Evolutionary conservation across 2,888 invertebrate species (phyloP).

Genomic region (Noctua janthina): DNA sequence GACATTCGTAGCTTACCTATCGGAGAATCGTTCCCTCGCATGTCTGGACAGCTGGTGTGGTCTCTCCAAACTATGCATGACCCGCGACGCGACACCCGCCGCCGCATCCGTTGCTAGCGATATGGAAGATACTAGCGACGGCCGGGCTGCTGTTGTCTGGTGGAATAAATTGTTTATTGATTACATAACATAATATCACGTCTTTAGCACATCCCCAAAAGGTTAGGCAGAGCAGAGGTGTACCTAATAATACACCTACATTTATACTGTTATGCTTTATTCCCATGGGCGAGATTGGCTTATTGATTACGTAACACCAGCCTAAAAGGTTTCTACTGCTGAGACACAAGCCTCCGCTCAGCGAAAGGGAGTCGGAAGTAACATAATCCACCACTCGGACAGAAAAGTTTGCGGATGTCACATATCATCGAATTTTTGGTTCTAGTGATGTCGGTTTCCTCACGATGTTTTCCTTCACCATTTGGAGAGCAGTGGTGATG

Average conservation of each 20-base stretch:
- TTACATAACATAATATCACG: background rate
- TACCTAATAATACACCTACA: background rate
- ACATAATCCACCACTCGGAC: background rate
- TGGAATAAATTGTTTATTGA: background rate
- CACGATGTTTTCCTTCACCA: background rate
- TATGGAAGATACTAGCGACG: slow-evolving; percentile 87
- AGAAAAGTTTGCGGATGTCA: background rate
- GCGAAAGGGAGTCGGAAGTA: background rate
- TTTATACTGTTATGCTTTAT: background rate
- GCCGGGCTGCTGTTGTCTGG: slow-evolving; percentile 84
- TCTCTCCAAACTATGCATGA: slow-evolving; percentile 86
- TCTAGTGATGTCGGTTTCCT: background rate
- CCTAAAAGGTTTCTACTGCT: background rate
- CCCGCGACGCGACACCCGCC: slow-evolving; percentile 76
- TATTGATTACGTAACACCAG: background rate
- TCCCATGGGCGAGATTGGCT: background rate
- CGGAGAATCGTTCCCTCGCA: slow-evolving; percentile 86
- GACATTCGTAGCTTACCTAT: slow-evolving; percentile 75
- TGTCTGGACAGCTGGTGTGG: slow-evolving; percentile 86
- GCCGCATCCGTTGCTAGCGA: slow-evolving; percentile 86
- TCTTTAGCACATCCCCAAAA: background rate
- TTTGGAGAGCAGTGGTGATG: background rate
- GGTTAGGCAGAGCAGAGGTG: background rate
- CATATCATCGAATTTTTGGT: background rate
- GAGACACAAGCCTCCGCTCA: background rate